Percentiles rank a stretch among this genome's conserved stretches.
Evolutionary conservation across 2,797 vertebrate genomes (phyloP).

Genomic region (Rallus crepitans): DNA sequence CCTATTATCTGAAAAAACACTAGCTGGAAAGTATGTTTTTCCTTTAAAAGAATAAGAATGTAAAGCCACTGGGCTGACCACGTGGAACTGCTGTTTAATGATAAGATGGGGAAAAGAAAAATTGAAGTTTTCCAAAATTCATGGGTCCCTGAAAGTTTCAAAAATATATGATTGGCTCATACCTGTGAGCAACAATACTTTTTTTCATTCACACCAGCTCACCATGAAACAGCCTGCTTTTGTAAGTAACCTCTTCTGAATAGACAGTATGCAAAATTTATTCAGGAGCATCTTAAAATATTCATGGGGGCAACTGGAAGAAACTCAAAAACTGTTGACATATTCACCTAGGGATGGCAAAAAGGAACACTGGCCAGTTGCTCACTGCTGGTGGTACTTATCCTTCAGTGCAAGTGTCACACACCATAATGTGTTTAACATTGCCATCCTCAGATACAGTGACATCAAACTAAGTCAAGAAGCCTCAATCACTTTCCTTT

Average conservation of each 20-base stretch:
- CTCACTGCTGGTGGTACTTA: neutral
- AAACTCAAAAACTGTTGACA: neutral
- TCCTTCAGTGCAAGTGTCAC: neutral
- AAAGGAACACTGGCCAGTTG: neutral
- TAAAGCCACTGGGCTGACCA: neutral
- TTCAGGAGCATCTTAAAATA: neutral
- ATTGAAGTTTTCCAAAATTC: neutral
- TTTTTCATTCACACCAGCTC: neutral
- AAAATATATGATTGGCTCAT: neutral
- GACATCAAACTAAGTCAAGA: neutral
- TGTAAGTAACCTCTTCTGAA: neutral
- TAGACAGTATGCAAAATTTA: neutral
- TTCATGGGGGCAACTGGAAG: neutral
- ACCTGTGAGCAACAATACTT: neutral
- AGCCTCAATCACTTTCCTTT: neutral
- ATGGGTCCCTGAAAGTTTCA: neutral
- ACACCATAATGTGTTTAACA: neutral
- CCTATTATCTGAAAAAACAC: neutral
- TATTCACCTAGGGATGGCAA: neutral
- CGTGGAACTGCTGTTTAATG: neutral
- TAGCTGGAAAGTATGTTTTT: neutral
- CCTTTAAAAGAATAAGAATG: neutral
- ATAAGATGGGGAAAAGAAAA: neutral
- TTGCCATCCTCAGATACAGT: neutral
- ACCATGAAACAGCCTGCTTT: neutral